phyloP scores from a whole-genome alignment of 2,888 invertebrate genomes.

The Conomelus anceps region DNA sequence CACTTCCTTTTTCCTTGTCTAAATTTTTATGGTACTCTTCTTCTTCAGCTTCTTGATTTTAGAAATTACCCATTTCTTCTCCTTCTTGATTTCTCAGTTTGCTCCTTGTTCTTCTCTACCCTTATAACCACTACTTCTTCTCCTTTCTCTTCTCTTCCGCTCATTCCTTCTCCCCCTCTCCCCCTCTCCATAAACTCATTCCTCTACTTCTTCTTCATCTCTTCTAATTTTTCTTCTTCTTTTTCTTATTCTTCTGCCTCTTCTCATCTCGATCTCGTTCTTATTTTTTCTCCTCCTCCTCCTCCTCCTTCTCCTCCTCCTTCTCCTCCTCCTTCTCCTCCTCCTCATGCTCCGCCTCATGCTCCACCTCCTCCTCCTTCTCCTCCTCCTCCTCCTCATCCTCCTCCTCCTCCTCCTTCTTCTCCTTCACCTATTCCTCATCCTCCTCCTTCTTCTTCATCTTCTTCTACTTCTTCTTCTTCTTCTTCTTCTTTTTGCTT shows the following conservation, averaged over 20 bases:
- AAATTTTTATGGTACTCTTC: too few species aligned
- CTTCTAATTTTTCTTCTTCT: neutral
- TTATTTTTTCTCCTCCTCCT: neutral
- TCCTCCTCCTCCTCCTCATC: neutral
- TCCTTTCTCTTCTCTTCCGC: neutral
- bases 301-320: neutral
- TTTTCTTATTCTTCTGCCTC: neutral
- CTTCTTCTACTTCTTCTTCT: neutral
- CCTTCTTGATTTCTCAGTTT: neutral
- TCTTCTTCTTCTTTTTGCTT: neutral
- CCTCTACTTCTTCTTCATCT: neutral
- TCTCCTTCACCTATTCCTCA: neutral
- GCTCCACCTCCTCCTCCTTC: neutral
- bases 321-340: neutral
- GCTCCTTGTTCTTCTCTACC: neutral
- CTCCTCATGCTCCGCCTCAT: neutral
- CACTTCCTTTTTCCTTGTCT: too few species aligned
- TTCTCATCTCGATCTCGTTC: neutral
- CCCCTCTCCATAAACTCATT: neutral
- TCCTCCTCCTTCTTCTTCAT: neutral
- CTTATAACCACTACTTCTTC: neutral
- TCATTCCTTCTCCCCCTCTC: neutral
- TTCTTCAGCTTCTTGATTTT: neutral
- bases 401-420: neutral
- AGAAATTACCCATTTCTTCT: neutral